phyloP scores from a whole-genome alignment of 2,888 invertebrate species.

The Rotaria socialis region DNA sequence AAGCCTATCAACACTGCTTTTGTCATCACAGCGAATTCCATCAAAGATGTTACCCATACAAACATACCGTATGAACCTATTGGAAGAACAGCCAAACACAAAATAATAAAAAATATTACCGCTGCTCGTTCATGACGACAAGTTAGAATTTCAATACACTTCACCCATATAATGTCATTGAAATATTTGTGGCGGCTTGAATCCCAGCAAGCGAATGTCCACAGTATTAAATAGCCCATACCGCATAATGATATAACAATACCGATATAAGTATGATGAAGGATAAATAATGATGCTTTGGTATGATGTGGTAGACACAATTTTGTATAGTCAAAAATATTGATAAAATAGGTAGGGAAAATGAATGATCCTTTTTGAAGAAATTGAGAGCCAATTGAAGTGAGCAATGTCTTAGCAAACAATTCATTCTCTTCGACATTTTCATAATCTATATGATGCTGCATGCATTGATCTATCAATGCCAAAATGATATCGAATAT shows the following conservation, averaged over 20 bases:
- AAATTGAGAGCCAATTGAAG: neutral
- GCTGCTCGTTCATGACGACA: neutral
- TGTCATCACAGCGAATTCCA: neutral
- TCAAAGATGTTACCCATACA: neutral
- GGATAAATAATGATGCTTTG: slow-evolving; percentile 10
- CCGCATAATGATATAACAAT: neutral
- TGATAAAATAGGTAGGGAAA: neutral
- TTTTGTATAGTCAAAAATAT: slow-evolving; percentile 7
- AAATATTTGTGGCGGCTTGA: neutral
- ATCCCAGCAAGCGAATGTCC: slow-evolving; percentile 28
- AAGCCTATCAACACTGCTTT: slow-evolving; percentile 1
- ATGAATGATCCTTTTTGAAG: slow-evolving; percentile 1
- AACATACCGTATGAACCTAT: neutral
- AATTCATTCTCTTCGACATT: neutral
- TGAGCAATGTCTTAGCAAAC: neutral
- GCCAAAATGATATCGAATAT: neutral
- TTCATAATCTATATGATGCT: neutral
- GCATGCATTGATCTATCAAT: neutral
- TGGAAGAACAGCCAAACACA: neutral
- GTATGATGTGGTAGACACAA: neutral
- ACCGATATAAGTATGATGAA: slow-evolving; percentile 27
- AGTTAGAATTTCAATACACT: neutral
- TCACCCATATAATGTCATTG: neutral
- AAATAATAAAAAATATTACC: neutral
- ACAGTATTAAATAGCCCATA: neutral